Evolutionary conservation across 2,113 vertebrate genomes (phyloP), one percentile per base, ranked within the genome.

Genomic region (Tachuris rubrigastra): DNA sequence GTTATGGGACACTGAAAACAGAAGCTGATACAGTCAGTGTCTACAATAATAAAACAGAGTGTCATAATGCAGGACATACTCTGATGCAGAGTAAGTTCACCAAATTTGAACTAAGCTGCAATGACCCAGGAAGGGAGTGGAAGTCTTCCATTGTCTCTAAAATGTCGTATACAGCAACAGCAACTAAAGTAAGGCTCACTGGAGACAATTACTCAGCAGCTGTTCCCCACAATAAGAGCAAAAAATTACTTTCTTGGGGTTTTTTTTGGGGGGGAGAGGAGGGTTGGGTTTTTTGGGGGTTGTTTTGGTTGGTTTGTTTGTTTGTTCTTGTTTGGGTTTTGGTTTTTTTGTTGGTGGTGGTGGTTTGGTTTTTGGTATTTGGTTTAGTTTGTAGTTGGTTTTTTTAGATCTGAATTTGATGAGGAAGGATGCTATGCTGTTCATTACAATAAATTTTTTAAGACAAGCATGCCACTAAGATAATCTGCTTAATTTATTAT

Each of bases 221-320:
- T 76, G 12, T 6, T 77, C 25, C 9, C 39, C 50, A 14, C 27
- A 53, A 16, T 14, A 69, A 24, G 1, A 13, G 10, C 5, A 35
- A 66, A 20, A 18, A 44, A 33, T 65, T 10, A 14, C 21, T 58
- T 58, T n/a, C 55, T 58, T 58, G 55, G 47, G 47, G 10, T 21
- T 41, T 46, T n/a, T 33, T 14, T 17, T 16, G n/a, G n/a, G n/a
- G n/a, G n/a, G n/a, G n/a, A n/a, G n/a, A n/a, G n/a, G n/a, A n/a
- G n/a, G n/a, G n/a, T n/a, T n/a, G n/a, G n/a, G n/a, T n/a, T n/a
- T n/a, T n/a, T n/a, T n/a, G n/a, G n/a, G n/a, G n/a, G n/a, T n/a
- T n/a, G n/a, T n/a, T n/a, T n/a, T n/a, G n/a, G 2, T 55, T n/a
- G 25, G 13, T 24, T 16, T 52, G 0, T 14, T 65, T 24, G 12